These are phyloP conservation scores for Tretioscincus oriximinensis DNA, from an alignment of 2,113 vertebrate species.

Conservation along the genomic window DNA sequence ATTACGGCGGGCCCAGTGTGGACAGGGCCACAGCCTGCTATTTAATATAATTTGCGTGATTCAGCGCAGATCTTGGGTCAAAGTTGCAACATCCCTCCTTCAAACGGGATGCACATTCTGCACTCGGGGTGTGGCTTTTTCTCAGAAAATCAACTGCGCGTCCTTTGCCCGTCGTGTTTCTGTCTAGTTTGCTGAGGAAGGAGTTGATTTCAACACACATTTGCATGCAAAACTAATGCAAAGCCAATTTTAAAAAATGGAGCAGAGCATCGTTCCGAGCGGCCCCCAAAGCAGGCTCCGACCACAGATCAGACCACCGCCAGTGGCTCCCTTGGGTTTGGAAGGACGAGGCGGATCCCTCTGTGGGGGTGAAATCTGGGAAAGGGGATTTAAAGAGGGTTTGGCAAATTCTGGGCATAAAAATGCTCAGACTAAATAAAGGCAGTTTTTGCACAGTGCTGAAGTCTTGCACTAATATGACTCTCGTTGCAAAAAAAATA, in stretches of 20 bases:
- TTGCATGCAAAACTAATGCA: slow-evolving; percentile 10
- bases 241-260: neutral
- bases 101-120: slow-evolving; percentile 66
- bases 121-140: slow-evolving; percentile 2
- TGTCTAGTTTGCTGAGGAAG: neutral
- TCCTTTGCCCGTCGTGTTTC: neutral
- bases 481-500: slow-evolving; percentile 76
- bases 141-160: neutral
- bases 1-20: too few relatives aligned
- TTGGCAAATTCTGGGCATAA: slow-evolving; percentile 87
- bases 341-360: slow-evolving; percentile 69
- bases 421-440: slow-evolving; percentile 93
- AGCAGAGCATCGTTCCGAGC: neutral
- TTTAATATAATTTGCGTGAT: slow-evolving; percentile 49
- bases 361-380: slow-evolving; percentile 72
- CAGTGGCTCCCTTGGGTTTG: slow-evolving; percentile 77
- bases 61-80: slow-evolving; percentile 25
- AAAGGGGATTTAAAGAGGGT: slow-evolving; percentile 71
- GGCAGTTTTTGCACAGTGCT: slow-evolving; percentile 96
- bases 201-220: neutral
- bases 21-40: slow-evolving; percentile 24
- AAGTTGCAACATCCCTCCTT: neutral
- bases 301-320: slow-evolving; percentile 12
- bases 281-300: neutral
- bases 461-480: slow-evolving; percentile 92